Evolutionary conservation across 2,888 invertebrate species (phyloP).

Genomic region (Cantharis lateralis): DNA sequence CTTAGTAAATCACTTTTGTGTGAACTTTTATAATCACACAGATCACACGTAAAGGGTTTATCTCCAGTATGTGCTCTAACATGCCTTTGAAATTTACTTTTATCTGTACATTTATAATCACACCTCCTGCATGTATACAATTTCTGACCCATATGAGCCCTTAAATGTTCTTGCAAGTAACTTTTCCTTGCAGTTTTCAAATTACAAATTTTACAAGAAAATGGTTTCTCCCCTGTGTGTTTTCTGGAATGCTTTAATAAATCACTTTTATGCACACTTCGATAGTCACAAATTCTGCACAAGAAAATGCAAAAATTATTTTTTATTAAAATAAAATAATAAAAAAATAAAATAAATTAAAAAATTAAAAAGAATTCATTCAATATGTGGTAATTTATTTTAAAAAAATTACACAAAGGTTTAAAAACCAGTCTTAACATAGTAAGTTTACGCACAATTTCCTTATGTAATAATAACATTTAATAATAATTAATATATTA

Average conservation of each 20-base stretch:
- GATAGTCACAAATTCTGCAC: neutral
- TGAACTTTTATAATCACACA: no score
- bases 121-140: neutral
- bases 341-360: no score
- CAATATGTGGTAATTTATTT: neutral
- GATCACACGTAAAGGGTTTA: neutral
- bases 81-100: neutral
- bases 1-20: no score
- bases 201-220: neutral
- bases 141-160: neutral
- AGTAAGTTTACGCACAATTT: neutral
- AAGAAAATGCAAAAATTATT: no score
- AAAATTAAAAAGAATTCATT: no score
- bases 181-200: neutral
- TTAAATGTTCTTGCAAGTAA: neutral
- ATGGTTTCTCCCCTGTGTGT: neutral
- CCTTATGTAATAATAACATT: neutral
- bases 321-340: no score
- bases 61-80: neutral
- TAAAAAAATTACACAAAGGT: slow-evolving; percentile 1
- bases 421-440: slow-evolving; percentile 3
- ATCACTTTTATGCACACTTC: neutral
- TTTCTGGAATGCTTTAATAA: neutral
- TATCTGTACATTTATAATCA: neutral
- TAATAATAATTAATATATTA: slow-evolving; percentile 2